Base-by-base conservation (phyloP, 1,140 invertebrate genomes). In the Pseudomyrmex pallidus region DNA sequence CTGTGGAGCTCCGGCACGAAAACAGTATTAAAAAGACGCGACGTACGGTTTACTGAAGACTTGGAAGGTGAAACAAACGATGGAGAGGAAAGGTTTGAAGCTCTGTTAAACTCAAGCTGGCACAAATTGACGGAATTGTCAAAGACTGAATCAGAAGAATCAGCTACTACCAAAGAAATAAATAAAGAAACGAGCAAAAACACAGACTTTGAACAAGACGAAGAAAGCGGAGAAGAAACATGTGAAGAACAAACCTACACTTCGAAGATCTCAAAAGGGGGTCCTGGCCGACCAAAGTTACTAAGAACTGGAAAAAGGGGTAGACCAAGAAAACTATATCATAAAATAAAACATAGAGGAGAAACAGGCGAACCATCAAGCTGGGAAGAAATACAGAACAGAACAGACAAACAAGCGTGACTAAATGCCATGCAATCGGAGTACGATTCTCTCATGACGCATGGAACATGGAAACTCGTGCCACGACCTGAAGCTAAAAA, bases 1-100 rank as follows among this genome's bases (percentile, higher is more conserved):
- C 52, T 84, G 13, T 83, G 82, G 82, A 56, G 48, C 1, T 64
- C 44, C 44, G 72, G 52, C 20, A 87, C 25, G 10, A 74, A 50
- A 2, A 74, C 52, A 0, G 15, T 67, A 20, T 2, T 54, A n/a
- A 73, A 62, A 8, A 62, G 20, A 5, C 52, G 61, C 1, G 68
- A 82, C 1, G 78, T 82, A 1, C 17, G 61, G 12, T 82, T 82
- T 9, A n/a, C 63, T 2, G 61, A 82, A 25, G 52, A 82, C 3
- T 15, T 44, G 3, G n/a, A 50, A 2, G 8, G 3, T 50, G 12
- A 78, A 46, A 15, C 74, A 50, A n/a, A 22, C 13, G 10, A 52
- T 4, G 2, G 1, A 1, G 17, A 20, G 5, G 44, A 78, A 35
- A 46, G 1, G 1, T 74, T 63, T 50, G 46, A n/a, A 59, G 12